Percentiles rank a stretch among this genome's conserved stretches.
Evolutionary conservation across 2,888 invertebrate species (phyloP).

Genomic region (Cosmia trapezina): DNA sequence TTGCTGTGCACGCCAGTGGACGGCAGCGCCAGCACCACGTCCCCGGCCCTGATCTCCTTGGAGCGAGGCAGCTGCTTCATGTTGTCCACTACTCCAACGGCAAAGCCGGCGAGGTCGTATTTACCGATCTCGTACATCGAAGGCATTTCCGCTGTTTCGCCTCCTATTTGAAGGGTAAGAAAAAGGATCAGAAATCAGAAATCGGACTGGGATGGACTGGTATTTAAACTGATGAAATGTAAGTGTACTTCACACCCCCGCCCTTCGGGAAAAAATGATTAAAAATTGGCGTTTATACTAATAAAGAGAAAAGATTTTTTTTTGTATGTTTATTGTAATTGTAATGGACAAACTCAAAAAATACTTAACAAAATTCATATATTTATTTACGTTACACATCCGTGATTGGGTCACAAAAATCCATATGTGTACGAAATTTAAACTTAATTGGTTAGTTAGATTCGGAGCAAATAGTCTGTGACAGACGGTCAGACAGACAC

Average conservation of each 20-base stretch:
- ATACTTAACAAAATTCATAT: too few species aligned
- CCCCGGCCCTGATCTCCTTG: constrained; percentile 92
- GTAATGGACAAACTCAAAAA: too few species aligned
- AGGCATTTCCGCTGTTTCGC: constrained; percentile 99
- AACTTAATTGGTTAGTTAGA: too few species aligned
- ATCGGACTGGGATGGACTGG: neutral
- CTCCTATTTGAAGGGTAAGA: constrained; percentile 87
- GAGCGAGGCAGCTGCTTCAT: constrained; percentile 92
- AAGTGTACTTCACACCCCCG: neutral
- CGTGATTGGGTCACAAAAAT: too few species aligned
- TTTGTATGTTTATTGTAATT: too few species aligned
- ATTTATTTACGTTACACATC: too few species aligned
- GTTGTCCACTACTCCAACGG: constrained; percentile 97
- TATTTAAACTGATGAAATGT: neutral
- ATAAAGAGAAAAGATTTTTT: too few species aligned
- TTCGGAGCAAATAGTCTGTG: too few species aligned
- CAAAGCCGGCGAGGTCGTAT: constrained; percentile 99
- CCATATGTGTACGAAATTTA: too few species aligned
- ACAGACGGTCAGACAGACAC: too few species aligned
- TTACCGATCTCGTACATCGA: constrained; percentile 96
- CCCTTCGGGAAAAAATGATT: neutral
- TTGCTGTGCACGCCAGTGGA: constrained; percentile 98
- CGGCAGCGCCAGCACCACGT: constrained; percentile 95
- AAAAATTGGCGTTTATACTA: neutral
- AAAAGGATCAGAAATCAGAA: neutral